These are phyloP conservation scores for Papilio dardanus DNA, from an alignment of 1,140 invertebrate species.

Conservation along the genomic window DNA sequence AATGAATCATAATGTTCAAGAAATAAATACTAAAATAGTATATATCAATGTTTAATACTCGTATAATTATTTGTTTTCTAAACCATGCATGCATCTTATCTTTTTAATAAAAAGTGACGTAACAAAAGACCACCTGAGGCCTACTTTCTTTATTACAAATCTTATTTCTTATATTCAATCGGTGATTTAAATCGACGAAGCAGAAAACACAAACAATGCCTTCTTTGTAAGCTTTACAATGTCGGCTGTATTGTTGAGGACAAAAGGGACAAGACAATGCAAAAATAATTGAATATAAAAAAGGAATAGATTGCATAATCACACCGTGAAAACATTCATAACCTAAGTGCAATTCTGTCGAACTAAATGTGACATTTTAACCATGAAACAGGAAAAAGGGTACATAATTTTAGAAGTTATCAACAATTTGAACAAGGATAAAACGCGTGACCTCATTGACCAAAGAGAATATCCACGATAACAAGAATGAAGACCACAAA, in stretches of 20 bases:
- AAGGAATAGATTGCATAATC: not conserved
- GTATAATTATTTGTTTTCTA: too few relatives aligned
- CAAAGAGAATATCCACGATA: constrained; percentile 21
- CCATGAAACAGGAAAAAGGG: not conserved
- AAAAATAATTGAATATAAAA: constrained; percentile 5
- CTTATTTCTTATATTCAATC: constrained; percentile 36
- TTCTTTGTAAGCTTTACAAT: constrained; percentile 5
- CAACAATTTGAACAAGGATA: not conserved
- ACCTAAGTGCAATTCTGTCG: not conserved
- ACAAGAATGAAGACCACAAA: constrained; percentile 4
- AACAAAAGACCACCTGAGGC: not conserved
- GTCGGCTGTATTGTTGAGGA: not conserved
- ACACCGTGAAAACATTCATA: not conserved
- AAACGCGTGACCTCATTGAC: not conserved
- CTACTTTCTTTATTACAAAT: not conserved
- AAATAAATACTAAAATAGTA: not conserved
- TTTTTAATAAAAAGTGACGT: not conserved
- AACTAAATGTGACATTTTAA: not conserved
- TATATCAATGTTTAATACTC: not conserved
- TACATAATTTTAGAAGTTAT: not conserved
- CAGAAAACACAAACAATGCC: constrained; percentile 32
- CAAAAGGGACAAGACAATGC: constrained; percentile 1
- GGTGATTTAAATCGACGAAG: constrained; percentile 13
- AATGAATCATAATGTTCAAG: not conserved
- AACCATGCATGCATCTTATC: not conserved